Evolutionary conservation across 2,797 vertebrate genomes (phyloP).

Genomic region (Gymnoscopelus microlampas): DNA sequence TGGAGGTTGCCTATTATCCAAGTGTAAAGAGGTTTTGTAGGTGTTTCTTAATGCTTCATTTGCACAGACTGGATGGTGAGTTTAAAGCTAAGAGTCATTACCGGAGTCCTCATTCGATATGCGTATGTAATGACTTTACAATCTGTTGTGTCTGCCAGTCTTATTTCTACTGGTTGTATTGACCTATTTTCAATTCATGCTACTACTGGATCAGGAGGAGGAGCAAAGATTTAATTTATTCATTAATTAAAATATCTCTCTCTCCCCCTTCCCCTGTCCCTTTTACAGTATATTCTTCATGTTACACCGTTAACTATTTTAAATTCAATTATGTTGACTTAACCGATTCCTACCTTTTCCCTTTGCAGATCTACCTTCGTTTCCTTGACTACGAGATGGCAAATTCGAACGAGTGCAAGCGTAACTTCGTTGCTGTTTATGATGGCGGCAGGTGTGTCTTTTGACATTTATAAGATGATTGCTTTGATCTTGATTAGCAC

Average conservation of each 20-base stretch:
- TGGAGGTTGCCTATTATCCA: slow-evolving; percentile 19
- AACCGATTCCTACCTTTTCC: slow-evolving; percentile 27
- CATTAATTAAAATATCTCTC: no score
- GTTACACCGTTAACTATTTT: background rate
- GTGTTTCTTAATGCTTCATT: slow-evolving; percentile 51
- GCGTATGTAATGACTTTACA: slow-evolving; percentile 53
- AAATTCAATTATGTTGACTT: slow-evolving; percentile 9
- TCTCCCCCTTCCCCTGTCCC: background rate
- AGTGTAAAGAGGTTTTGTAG: slow-evolving; percentile 43
- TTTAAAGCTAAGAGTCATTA: slow-evolving; percentile 47
- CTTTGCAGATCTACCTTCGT: slow-evolving; percentile 91
- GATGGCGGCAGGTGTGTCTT: slow-evolving; percentile 88
- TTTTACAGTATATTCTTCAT: background rate
- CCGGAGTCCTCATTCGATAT: slow-evolving; percentile 51
- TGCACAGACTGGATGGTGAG: slow-evolving; percentile 49
- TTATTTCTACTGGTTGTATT: slow-evolving; percentile 45
- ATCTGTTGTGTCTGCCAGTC: slow-evolving; percentile 52
- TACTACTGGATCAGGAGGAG: slow-evolving; percentile 47
- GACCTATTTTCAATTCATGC: no score
- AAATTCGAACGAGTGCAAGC: slow-evolving; percentile 98
- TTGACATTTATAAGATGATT: background rate
- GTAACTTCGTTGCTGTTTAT: slow-evolving; percentile 98
- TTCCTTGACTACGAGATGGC: slow-evolving; percentile 99
- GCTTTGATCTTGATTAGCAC: no score
- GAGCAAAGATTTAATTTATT: slow-evolving; percentile 22